Base-by-base conservation (phyloP, 1,140 invertebrate species). In the Hyles euphorbiae region DNA sequence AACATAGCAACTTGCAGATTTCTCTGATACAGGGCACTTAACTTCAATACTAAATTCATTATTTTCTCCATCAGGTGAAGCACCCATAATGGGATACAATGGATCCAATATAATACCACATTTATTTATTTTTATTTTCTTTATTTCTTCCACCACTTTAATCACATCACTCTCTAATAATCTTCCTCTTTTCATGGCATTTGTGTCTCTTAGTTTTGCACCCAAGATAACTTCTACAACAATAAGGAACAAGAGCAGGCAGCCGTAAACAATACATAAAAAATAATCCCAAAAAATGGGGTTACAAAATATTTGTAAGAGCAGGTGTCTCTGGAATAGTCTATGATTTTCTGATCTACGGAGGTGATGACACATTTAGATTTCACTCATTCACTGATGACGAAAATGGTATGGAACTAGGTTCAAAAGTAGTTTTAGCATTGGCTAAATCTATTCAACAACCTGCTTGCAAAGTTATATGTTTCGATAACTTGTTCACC, bases 281-380 rank as follows among this genome's bases (percentile, higher is more conserved):
- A 22, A 22, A 22, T 22, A 22, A 22, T 1, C 22, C 22, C 22
- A 22, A 22, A 22, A 22, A 68, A 49, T 63, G 59, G 59, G 58
- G 65, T 36, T 68, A 58, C 22, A 64, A 68, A 45, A 52, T 53
- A 11, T 64, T 68, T 11, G 56, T 68, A 8, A n/a, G 65, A 9
- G 65, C 61, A 6, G 48, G 58, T 12, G 53, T 48, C 33, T 68
- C 59, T 48, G 65, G 61, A 34, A 46, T 63, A 4, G 44, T 64
- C 36, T 61, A 68, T 44, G 58, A 67, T 6, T 63, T 63, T 34
- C 49, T 67, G 9, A 22, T 60, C 8, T 67, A 67, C 34, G 56
- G 45, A 1, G 60, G 61, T 32, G 55, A 60, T 10, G 52, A 63
- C 22, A 67, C 57, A 22, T 67, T 67, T 60, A 44, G 52, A 47